Evolutionary conservation across 2,888 invertebrate genomes (phyloP).

Genomic region (Glomeris marginata): DNA sequence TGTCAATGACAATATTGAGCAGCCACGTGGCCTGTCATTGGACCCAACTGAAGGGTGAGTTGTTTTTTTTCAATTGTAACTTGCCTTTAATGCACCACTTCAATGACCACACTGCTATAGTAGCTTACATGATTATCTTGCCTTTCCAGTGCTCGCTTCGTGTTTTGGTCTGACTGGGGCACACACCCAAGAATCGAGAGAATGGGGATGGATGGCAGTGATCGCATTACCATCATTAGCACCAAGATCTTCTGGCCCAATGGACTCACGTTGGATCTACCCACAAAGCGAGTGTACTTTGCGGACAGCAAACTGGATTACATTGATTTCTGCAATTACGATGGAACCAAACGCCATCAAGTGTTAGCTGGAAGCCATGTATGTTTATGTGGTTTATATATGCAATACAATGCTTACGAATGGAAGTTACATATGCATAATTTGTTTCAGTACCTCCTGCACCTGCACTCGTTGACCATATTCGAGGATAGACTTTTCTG

Average conservation of each 20-base stretch:
- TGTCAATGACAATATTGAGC: constrained; percentile 83
- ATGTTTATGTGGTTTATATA: constrained; percentile 16
- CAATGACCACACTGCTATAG: too few relatives aligned
- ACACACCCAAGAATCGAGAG: constrained; percentile 91
- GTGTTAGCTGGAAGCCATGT: constrained; percentile 38
- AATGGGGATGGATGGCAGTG: constrained; percentile 89
- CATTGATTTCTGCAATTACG: constrained; percentile 94
- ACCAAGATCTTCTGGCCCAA: constrained; percentile 98
- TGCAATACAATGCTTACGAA: too few relatives aligned
- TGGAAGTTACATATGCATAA: too few relatives aligned
- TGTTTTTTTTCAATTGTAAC: constrained; percentile 1
- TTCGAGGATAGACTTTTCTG: constrained; percentile 95
- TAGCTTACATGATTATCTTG: too few relatives aligned
- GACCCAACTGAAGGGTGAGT: constrained; percentile 70
- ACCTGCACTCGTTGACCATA: constrained; percentile 85
- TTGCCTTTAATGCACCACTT: neutral
- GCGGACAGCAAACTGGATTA: constrained; percentile 95
- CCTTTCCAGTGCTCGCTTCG: constrained; percentile 46
- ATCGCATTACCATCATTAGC: constrained; percentile 65
- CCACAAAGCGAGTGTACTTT: constrained; percentile 86
- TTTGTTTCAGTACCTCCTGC: constrained; percentile 62
- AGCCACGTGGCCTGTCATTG: constrained; percentile 89
- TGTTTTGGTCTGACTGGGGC: constrained; percentile 99
- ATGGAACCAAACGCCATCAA: constrained; percentile 78
- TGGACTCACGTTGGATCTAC: constrained; percentile 87